Percentiles rank a stretch among this genome's conserved stretches.
Evolutionary conservation across 2,797 vertebrate genomes (phyloP).

Genomic region (Cryptoprocta ferox): DNA sequence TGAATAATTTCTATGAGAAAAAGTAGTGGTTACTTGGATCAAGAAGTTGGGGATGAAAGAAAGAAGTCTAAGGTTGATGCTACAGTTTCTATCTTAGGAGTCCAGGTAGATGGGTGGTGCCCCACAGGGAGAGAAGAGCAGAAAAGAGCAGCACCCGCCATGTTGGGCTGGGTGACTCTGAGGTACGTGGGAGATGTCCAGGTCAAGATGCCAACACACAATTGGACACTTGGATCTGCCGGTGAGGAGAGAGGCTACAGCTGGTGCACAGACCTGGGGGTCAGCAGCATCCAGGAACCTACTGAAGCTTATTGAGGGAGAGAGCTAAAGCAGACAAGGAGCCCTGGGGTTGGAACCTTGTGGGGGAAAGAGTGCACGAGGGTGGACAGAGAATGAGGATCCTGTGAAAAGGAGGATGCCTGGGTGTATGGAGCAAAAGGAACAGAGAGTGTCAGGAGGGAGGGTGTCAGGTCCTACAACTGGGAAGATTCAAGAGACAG

Average conservation of each 20-base stretch:
- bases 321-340: background rate
- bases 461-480: rapidly evolving
- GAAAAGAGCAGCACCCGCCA: rapidly evolving
- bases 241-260: background rate
- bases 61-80: background rate
- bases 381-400: background rate
- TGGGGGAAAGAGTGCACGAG: background rate
- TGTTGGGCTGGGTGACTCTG: background rate
- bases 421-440: background rate
- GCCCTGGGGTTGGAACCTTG: background rate
- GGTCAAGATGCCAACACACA: background rate
- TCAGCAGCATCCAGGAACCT: background rate
- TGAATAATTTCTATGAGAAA: background rate
- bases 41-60: background rate
- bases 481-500: background rate
- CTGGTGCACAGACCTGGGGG: background rate
- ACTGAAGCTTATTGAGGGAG: background rate
- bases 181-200: background rate
- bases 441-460: background rate
- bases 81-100: background rate
- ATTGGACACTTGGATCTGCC: background rate
- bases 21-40: background rate
- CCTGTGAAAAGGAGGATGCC: background rate
- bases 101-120: background rate
- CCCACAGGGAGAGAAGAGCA: rapidly evolving